Conservation (phyloP, 1,140 invertebrate genomes). For the Trypoxylus dichotomus region DNA sequence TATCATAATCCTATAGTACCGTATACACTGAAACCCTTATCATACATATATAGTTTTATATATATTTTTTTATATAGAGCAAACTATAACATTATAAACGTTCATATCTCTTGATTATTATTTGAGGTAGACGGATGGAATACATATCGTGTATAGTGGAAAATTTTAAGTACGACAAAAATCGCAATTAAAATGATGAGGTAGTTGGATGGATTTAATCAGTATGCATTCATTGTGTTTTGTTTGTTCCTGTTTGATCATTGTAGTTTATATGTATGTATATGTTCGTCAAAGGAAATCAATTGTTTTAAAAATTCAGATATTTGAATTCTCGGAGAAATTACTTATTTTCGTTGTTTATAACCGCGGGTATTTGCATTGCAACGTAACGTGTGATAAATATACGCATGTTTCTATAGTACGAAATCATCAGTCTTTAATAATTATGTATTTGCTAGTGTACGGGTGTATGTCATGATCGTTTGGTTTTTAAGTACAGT, state of each 20-base stretch:
- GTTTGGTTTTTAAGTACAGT: background rate
- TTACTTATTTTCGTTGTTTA: constrained; percentile 13
- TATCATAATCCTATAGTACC: constrained; percentile 43
- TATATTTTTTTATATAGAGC: constrained; percentile 34
- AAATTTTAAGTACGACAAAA: constrained; percentile 24
- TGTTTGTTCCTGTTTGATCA: constrained; percentile 25
- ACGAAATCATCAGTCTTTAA: constrained; percentile 8
- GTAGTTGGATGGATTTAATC: constrained; percentile 54
- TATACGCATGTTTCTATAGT: constrained; percentile 1
- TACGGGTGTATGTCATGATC: background rate
- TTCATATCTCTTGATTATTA: constrained; percentile 34
- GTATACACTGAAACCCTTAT: constrained; percentile 46
- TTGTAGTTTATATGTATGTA: constrained; percentile 30
- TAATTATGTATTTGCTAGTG: constrained; percentile 9
- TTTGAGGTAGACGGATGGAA: constrained; percentile 54
- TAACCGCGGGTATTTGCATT: background rate
- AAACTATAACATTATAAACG: constrained; percentile 26
- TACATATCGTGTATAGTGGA: constrained; percentile 37
- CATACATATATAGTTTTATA: constrained; percentile 38
- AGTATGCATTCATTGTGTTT: constrained; percentile 35
- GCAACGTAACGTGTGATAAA: background rate
- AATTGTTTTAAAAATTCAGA: background rate
- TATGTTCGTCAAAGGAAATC: background rate
- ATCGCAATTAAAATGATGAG: constrained; percentile 42
- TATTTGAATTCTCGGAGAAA: constrained; percentile 7